Evolutionary conservation across 35 echinoderm and acorn worm genomes (phyloP).

Genomic region (Apostichopus californicus): DNA sequence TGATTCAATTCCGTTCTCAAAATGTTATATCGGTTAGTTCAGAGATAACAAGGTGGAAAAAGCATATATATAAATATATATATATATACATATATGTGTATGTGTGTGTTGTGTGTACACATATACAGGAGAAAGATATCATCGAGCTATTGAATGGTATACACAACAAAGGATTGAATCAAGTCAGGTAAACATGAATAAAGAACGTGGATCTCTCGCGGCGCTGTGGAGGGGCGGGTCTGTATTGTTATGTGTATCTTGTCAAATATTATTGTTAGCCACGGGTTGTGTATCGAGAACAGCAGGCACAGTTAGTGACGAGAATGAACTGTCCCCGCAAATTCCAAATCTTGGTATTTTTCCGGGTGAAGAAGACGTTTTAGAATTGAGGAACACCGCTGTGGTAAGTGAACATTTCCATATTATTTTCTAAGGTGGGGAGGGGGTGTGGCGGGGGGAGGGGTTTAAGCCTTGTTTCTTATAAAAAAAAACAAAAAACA

Average conservation of each 20-base stretch:
- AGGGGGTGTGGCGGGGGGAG: too few species aligned
- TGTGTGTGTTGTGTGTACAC: too few species aligned
- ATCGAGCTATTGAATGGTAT: too few species aligned
- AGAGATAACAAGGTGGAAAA: too few species aligned
- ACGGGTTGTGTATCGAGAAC: constrained; percentile 14
- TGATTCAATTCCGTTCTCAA: too few species aligned
- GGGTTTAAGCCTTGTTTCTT: background rate
- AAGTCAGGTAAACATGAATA: background rate
- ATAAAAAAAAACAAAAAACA: too few species aligned
- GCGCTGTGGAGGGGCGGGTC: background rate
- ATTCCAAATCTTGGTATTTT: background rate
- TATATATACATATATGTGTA: too few species aligned
- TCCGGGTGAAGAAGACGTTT: constrained; percentile 22
- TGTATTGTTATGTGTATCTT: background rate
- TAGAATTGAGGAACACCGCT: background rate
- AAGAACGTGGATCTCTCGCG: background rate
- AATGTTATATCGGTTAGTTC: too few species aligned
- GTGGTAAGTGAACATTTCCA: constrained; percentile 8
- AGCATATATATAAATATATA: too few species aligned
- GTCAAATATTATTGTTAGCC: background rate
- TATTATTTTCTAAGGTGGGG: background rate
- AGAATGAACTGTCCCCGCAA: constrained; percentile 4
- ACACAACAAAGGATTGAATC: background rate
- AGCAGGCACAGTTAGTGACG: background rate
- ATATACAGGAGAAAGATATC: too few species aligned